Evolutionary conservation across 2,113 vertebrate species (phyloP).

Genomic region (Ploceus nigricollis): DNA sequence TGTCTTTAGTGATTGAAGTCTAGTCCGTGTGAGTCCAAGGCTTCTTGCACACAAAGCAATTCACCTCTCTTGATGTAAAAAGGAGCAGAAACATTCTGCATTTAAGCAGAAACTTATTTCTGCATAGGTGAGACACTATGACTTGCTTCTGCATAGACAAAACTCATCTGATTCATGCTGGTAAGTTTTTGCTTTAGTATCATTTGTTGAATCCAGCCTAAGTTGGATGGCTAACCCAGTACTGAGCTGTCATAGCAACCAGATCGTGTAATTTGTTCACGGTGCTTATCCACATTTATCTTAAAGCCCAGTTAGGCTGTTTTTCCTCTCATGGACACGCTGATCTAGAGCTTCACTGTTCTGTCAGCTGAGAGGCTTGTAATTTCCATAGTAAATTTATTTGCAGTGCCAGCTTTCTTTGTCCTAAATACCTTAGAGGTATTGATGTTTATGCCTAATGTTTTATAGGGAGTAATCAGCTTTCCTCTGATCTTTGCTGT

Average conservation of each 20-base stretch:
- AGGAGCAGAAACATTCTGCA: neutral
- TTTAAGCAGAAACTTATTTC: neutral
- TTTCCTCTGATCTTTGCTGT: neutral
- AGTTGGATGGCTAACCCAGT: neutral
- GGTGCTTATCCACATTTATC: conserved; percentile 8
- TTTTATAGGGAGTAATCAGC: neutral
- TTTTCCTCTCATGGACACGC: neutral
- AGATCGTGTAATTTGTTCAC: conserved; percentile 33
- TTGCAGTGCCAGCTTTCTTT: neutral
- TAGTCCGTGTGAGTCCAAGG: neutral
- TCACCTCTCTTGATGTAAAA: neutral
- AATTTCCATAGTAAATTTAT: neutral
- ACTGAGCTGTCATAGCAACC: conserved; percentile 58
- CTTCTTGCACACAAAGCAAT: neutral
- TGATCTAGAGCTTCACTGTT: neutral
- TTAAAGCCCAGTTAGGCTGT: conserved; percentile 3
- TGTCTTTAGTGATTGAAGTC: neutral
- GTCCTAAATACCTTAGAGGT: neutral
- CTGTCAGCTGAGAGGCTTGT: neutral
- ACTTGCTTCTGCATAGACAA: neutral
- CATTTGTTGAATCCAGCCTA: neutral
- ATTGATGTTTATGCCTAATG: neutral
- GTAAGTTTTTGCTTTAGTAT: neutral
- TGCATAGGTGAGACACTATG: neutral
- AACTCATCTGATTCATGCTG: neutral